Base-by-base conservation (phyloP, 2,797 vertebrate species). In the Acanthornis magna region DNA sequence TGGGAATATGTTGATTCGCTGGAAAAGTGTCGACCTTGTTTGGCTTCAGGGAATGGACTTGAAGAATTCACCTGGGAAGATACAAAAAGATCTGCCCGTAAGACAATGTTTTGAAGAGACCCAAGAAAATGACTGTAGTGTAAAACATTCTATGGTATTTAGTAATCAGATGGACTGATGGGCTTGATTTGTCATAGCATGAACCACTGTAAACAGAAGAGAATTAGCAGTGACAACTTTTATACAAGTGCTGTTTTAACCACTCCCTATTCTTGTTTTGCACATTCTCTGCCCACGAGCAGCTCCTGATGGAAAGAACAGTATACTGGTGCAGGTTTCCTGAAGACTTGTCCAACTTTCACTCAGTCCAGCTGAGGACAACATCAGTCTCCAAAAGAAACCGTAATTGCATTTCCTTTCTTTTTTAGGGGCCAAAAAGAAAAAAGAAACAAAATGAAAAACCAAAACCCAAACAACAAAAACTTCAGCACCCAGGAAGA, bases 1-100 rank as follows among this genome's bases (percentile, higher is more conserved):
- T 98, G 98, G 34, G 98, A 99, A 82, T 99, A 98, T 0, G 98
- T 98, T 13, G 98, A 99, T 91, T 99, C 98, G 2, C 98, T 98
- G 94, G 99, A 98, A 89, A 99, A 98, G 91, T 99, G 98, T 12
- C 98, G 98, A 3, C 98, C 97, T 2, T 98, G 98, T 86, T 98
- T 98, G 91, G 97, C 97, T 97, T 99, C 98, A 2, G 98, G 98
- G 97, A 98, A 99, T 17, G 98, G 98, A 84, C 98, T 99, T 20
- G 98, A 98, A 34, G 98, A 99, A 85, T 98, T 99, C 76, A 98
- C 98, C 98, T 99, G 98, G 25, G 78, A 95, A 84, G 79, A 95
- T 15, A 87, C 22, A 54, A 86, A 63, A 86, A 7, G 38, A 78
- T 7, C 97, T 96, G 30, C 23, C 50, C 42, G 0, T 95, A 36